Conservation (phyloP, 2,113 vertebrate genomes). For the Oncorhynchus keta region DNA sequence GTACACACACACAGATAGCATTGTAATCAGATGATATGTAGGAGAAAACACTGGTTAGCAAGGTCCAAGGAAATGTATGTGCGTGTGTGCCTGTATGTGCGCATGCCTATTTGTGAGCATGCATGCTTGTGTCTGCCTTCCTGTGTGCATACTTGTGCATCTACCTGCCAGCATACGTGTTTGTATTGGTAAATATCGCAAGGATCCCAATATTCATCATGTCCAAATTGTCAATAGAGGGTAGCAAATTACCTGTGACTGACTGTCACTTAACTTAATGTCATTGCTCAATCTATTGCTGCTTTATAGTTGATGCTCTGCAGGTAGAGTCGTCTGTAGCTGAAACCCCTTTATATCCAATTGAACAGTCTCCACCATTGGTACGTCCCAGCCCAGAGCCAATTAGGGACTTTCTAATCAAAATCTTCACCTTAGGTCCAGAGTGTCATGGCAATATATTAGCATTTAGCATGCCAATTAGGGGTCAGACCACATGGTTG, state of each 20-base stretch:
- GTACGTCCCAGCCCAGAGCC: conserved; percentile 58
- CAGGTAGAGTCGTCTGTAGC: conserved; percentile 36
- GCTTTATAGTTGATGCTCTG: conserved; percentile 20
- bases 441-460: conserved; percentile 65
- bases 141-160: background rate
- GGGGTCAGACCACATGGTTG: conserved; percentile 39
- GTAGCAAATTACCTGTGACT: conserved; percentile 19
- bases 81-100: background rate
- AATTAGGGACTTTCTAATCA: conserved; percentile 68
- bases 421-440: conserved; percentile 59
- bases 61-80: background rate
- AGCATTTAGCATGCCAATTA: conserved; percentile 71
- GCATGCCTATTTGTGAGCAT: background rate
- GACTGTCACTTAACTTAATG: conserved; percentile 6
- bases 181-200: background rate
- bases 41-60: background rate
- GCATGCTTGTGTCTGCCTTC: background rate
- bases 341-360: conserved; percentile 49
- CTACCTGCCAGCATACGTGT: conserved; percentile 3
- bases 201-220: background rate
- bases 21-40: background rate
- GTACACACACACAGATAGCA: background rate
- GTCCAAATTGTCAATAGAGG: conserved; percentile 1
- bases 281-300: conserved; percentile 11
- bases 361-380: conserved; percentile 49